Evolutionary conservation across 2,888 invertebrate genomes (phyloP).

Genomic region (Eristalis arbustorum): DNA sequence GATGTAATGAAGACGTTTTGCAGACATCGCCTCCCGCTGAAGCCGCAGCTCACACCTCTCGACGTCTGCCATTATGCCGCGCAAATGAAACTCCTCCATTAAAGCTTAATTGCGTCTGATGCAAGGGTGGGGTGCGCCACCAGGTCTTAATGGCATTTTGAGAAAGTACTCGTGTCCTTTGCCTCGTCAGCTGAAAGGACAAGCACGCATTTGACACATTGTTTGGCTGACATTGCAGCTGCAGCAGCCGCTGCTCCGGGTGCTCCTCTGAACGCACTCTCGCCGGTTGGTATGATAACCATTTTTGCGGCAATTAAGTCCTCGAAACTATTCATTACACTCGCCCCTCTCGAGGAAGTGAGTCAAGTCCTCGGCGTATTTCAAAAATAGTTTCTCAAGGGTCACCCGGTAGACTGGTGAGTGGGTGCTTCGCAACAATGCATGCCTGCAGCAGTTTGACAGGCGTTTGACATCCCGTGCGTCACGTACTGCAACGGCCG

Average conservation of each 20-base stretch:
- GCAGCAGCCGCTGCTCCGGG: background rate
- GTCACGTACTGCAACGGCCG: background rate
- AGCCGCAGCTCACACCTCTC: background rate
- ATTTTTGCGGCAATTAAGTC: constrained; percentile 55
- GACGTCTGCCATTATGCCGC: background rate
- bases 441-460: constrained; percentile 43
- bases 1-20: constrained; percentile 34
- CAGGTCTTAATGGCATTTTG: constrained; percentile 1
- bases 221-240: constrained; percentile 12
- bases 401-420: constrained; percentile 9
- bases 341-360: constrained; percentile 34
- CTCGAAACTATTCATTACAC: constrained; percentile 52
- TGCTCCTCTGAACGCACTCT: constrained; percentile 27
- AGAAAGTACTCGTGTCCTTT: constrained; percentile 5
- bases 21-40: constrained; percentile 3
- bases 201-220: constrained; percentile 37
- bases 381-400: constrained; percentile 54
- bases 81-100: constrained; percentile 41
- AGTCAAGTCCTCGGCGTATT: constrained; percentile 47
- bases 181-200: constrained; percentile 12
- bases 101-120: constrained; percentile 45
- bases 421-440: constrained; percentile 19
- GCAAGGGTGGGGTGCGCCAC: background rate
- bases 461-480: constrained; percentile 6
- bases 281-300: constrained; percentile 28